Evolutionary conservation across 2,888 invertebrate genomes (phyloP), one percentile per base, ranked within the genome.

Genomic region (Parelbella ahira): DNA sequence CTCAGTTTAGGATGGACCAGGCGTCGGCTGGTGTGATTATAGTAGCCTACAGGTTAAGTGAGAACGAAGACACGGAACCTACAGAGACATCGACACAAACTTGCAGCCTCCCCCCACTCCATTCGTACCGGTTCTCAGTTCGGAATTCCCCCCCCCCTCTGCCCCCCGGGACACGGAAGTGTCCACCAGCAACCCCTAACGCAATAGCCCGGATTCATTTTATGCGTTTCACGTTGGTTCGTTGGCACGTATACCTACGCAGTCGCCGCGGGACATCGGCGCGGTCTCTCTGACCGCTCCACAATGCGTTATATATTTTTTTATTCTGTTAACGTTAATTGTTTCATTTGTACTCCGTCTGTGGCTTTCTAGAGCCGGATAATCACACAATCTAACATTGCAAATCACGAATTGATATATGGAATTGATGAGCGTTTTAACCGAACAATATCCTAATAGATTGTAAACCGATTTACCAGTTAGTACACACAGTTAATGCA

Each of bases 1-100:
- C 84, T 87, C 86, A 81, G 83, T 81, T 84, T 80, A 86, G 80
- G 86, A 83, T 81, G 80, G 84, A 84, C 84, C 84, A 86, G 82
- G 83, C 84, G 84, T 83, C 84, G 86, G 84, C 86, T 86, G 84
- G 83, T 83, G 74, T 79, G 75, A 73, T 72, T 70, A 73, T 71
- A 69, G 60, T 72, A 76, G 75, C 66, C 63, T 61, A 60, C 68
- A 78, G 78, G 77, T 82, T 79, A 82, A 70, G 58, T 58, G 58
- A 73, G 60, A 63, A 67, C 64, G 45, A 63, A 73, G 72, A 77
- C 72, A 82, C 68, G 68, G 63, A 70, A 69, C 65, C 68, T 52
- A 50, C 68, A 65, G 53, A 71, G 75, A 82, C 83, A 86, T 76
- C 60, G 79, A 84, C 82, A 83, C 75, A 28, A 69, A 68, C 69